These are phyloP conservation scores for Kryphioiulus occultus DNA, from an alignment of 2,888 invertebrate genomes.

Conservation along the genomic window DNA sequence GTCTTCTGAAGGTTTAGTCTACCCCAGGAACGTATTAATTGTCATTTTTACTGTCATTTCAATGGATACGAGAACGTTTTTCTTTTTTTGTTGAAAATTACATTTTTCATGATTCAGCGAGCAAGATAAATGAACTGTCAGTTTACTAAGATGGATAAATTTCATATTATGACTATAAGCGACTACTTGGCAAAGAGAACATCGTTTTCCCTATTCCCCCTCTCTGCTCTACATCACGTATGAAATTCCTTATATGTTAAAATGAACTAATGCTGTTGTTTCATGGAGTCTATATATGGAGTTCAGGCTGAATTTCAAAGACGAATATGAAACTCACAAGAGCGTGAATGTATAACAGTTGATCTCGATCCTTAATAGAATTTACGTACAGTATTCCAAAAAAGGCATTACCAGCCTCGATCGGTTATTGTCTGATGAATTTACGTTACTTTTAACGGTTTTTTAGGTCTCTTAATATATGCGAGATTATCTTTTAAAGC, in stretches of 20 bases:
- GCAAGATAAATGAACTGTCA: constrained; percentile 26
- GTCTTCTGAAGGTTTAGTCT: not conserved
- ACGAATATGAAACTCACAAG: not conserved
- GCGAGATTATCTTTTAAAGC: not conserved
- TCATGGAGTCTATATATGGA: not conserved
- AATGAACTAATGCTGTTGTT: not conserved
- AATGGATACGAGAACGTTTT: not conserved
- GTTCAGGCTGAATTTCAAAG: not conserved
- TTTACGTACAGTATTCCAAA: constrained; percentile 28
- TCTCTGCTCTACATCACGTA: not conserved
- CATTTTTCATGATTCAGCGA: constrained; percentile 20
- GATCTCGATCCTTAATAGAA: not conserved
- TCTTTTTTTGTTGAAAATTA: not conserved
- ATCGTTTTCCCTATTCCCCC: not conserved
- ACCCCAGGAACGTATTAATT: not conserved
- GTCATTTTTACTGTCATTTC: not conserved
- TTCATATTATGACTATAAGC: constrained; percentile 31
- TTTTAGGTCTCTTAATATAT: no score
- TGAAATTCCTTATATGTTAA: constrained; percentile 22
- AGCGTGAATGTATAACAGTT: not conserved
- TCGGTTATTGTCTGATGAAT: not conserved
- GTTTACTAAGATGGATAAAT: constrained; percentile 16
- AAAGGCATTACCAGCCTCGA: not conserved
- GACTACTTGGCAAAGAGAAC: not conserved
- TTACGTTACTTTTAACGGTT: not conserved